A percentile compares a stretch with the other conserved stretches of the same genome.
These are phyloP conservation scores for Mesocentrotus franciscanus DNA, from an alignment of 53 echinoderm and acorn worm species.

Conservation along the genomic window DNA sequence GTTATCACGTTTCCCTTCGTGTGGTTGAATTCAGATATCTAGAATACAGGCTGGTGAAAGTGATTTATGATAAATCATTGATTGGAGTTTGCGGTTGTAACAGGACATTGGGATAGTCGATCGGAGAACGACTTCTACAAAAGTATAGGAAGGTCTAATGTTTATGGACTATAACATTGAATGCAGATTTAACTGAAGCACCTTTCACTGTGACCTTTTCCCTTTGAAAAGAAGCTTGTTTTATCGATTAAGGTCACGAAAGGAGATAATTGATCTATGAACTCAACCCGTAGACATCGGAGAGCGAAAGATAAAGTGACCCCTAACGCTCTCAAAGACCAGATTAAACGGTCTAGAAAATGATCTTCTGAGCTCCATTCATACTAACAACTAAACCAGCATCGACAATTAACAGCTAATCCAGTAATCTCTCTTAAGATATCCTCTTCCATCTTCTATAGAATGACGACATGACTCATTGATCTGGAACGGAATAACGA, in stretches of 20 bases:
- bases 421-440: neutral
- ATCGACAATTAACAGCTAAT: neutral
- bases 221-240: neutral
- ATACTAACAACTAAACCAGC: neutral
- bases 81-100: neutral
- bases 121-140: neutral
- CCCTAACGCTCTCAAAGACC: neutral
- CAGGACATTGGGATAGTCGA: neutral
- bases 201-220: neutral
- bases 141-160: neutral
- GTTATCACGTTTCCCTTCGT: neutral
- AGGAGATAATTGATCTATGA: conserved; percentile 17
- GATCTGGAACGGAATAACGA: neutral
- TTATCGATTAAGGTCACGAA: neutral
- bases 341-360: neutral
- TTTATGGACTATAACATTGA: neutral
- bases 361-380: neutral
- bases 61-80: neutral
- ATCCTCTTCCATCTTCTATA: neutral
- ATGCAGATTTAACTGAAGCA: neutral
- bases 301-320: neutral
- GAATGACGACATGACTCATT: neutral
- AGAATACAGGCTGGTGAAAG: neutral
- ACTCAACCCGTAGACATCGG: neutral
- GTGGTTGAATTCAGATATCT: neutral